These are phyloP conservation scores for Oreohelix idahoensis DNA, from an alignment of 1,140 invertebrate genomes.

Conservation along the genomic window DNA sequence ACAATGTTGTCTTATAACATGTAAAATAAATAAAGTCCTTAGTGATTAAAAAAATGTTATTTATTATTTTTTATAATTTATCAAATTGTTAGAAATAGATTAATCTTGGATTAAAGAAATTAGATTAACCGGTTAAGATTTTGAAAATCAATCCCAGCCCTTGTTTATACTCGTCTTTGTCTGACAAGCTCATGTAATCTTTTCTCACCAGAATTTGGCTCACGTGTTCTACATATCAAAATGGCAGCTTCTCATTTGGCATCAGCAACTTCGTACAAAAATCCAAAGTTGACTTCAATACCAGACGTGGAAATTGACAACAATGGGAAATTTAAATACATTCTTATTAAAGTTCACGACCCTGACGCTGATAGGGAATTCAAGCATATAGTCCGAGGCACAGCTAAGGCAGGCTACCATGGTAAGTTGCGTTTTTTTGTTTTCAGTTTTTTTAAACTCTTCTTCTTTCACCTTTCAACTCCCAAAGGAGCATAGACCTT, in stretches of 20 bases:
- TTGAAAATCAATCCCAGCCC: no score
- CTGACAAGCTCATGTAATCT: no score
- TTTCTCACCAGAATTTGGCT: neutral
- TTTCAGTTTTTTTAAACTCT: no score
- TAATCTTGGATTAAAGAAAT: no score
- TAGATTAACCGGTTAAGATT: no score
- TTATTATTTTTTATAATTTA: neutral
- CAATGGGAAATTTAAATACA: slow-evolving; percentile 87
- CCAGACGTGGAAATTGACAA: slow-evolving; percentile 86
- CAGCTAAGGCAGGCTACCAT: slow-evolving; percentile 56
- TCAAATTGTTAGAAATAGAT: neutral
- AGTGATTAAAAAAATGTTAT: no score
- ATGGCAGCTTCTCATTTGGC: slow-evolving; percentile 55
- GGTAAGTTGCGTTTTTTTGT: slow-evolving; percentile 51
- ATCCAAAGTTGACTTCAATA: slow-evolving; percentile 73
- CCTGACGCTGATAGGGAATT: slow-evolving; percentile 65
- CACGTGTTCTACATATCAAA: neutral
- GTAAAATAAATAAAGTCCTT: no score
- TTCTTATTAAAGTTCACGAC: slow-evolving; percentile 82
- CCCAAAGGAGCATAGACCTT: no score
- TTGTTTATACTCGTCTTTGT: neutral
- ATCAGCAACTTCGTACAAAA: slow-evolving; percentile 60
- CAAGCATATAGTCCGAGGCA: slow-evolving; percentile 67
- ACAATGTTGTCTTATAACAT: no score
- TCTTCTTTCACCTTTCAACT: no score